Percentiles rank a stretch among this genome's conserved stretches.
Conservation (phyloP, 2,888 invertebrate species). For the Litoditis marina region DNA sequence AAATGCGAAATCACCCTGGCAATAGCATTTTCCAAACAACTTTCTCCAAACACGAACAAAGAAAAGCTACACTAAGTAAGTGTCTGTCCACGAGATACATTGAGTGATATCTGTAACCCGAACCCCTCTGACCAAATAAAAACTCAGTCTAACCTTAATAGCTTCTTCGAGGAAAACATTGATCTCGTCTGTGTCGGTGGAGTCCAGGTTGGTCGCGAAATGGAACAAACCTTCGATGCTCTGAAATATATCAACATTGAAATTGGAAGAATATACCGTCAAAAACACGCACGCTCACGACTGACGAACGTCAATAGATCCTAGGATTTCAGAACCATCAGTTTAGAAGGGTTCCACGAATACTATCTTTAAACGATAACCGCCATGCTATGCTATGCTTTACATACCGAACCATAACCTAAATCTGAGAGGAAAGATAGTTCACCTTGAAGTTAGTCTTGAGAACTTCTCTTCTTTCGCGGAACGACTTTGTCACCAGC, state of each 20-base stretch:
- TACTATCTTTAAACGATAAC: too few relatives aligned
- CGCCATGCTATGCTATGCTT: too few relatives aligned
- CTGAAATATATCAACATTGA: constrained; percentile 23
- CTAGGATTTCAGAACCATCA: neutral
- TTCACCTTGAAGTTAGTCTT: constrained; percentile 26
- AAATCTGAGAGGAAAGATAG: neutral
- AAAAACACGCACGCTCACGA: too few relatives aligned
- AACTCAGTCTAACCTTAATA: constrained; percentile 68
- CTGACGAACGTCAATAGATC: too few relatives aligned
- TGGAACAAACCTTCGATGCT: constrained; percentile 75
- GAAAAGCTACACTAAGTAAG: too few relatives aligned
- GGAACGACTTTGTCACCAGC: constrained; percentile 77
- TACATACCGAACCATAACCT: neutral
- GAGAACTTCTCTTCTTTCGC: constrained; percentile 70
- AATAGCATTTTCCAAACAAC: too few relatives aligned
- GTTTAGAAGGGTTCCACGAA: too few relatives aligned
- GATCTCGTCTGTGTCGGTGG: constrained; percentile 82
- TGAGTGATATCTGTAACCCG: too few relatives aligned
- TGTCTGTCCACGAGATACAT: too few relatives aligned
- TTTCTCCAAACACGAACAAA: too few relatives aligned
- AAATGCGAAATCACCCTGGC: too few relatives aligned
- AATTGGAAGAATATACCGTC: neutral
- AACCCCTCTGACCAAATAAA: too few relatives aligned
- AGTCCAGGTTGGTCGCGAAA: constrained; percentile 81
- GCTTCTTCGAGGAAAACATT: constrained; percentile 89